phyloP scores from a whole-genome alignment of 2,797 vertebrate species.

The Semaprochilodus insignis region DNA sequence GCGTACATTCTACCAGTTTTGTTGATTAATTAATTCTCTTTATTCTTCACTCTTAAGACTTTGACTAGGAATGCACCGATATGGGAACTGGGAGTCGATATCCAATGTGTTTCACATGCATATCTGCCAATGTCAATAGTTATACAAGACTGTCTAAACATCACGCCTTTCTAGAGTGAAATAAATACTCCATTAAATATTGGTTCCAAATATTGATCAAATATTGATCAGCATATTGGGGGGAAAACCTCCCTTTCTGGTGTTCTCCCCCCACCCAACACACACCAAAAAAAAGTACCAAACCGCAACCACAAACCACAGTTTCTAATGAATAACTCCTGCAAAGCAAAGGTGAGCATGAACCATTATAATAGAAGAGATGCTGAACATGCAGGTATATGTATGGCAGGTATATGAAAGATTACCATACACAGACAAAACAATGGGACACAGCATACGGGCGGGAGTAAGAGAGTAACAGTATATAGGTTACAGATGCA shows the following conservation, averaged over 20 bases:
- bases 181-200: too few species aligned
- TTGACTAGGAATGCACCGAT: too few species aligned
- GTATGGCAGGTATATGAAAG: background rate
- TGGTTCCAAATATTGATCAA: too few species aligned
- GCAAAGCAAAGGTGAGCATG: background rate
- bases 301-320: slow-evolving; percentile 13
- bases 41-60: too few species aligned
- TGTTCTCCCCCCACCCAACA: background rate
- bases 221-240: background rate
- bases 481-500: slow-evolving; percentile 46
- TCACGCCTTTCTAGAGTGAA: too few species aligned
- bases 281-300: background rate
- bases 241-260: background rate
- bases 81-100: too few species aligned
- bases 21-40: background rate
- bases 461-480: slow-evolving; percentile 10
- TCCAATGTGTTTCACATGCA: too few species aligned
- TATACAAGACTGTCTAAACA: too few species aligned
- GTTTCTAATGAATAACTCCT: background rate
- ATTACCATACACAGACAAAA: background rate
- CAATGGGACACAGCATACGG: background rate
- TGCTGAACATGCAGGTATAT: slow-evolving; percentile 20
- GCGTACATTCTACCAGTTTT: background rate
- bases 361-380: background rate
- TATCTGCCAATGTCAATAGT: too few species aligned